These are phyloP conservation scores for Gymnopithys bicolor DNA, from an alignment of 2,797 vertebrate species.

Conservation along the genomic window DNA sequence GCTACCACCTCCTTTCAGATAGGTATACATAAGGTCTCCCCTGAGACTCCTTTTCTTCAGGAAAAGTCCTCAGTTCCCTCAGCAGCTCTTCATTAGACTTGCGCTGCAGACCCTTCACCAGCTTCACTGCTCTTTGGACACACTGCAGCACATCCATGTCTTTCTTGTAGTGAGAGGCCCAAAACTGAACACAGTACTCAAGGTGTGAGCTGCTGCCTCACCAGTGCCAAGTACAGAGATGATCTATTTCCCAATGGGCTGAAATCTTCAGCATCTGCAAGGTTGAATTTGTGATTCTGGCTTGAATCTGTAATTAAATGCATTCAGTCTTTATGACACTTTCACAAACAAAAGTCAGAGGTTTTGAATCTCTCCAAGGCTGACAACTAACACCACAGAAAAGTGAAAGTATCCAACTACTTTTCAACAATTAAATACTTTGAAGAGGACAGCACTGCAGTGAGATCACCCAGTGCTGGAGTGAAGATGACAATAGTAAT, in stretches of 20 bases:
- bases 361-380: background rate
- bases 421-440: background rate
- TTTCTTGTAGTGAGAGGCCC: background rate
- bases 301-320: background rate
- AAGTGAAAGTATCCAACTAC: background rate
- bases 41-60: background rate
- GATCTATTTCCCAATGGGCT: background rate
- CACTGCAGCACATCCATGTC: background rate
- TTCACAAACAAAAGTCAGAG: background rate
- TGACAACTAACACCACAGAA: background rate
- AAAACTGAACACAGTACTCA: background rate
- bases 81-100: background rate
- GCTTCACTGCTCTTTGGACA: background rate
- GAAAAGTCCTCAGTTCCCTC: background rate
- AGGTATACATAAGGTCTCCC: background rate
- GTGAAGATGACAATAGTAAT: background rate
- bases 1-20: background rate
- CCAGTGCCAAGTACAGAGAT: rapidly evolving
- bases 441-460: background rate
- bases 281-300: background rate
- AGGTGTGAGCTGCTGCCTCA: background rate
- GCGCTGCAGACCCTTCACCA: background rate
- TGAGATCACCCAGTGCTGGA: background rate
- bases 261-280: background rate
- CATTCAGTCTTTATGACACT: background rate